Base-by-base conservation (phyloP, 2,797 vertebrate species). In the Agapornis canus region DNA sequence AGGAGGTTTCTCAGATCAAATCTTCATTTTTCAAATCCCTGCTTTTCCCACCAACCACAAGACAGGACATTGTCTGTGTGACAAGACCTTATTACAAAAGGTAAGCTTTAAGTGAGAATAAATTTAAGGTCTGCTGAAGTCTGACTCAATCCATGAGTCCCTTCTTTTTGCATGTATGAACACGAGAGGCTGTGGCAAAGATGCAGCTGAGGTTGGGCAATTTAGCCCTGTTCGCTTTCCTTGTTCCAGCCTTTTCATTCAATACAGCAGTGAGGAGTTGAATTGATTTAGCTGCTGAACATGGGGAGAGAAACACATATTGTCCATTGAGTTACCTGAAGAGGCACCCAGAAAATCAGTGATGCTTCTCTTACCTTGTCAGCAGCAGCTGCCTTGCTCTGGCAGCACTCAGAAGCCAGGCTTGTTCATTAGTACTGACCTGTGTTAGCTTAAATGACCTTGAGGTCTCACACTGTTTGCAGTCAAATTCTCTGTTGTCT, bases 401-500 rank as follows among this genome's bases (percentile, higher is more conserved):
- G 63, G 31, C 0, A 0, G 40, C 42, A 32, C 19, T 61, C 69
- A 56, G 26, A 83, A 90, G 6, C 21, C 32, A 1, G 2, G 29
- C 8, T 18, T 8, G 10, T 57, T 90, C 68, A 69, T 89, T 45
- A 83, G 6, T 19, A 47, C 63, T 66, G 65, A 48, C 42, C 35
- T 40, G 11, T 16, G 21, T 27, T 66, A 54, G n/a, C 80, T 70
- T 71, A 85, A 87, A 91, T 78, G 47, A 70, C 65, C 64, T 65
- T 43, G 35, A 64, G 25, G 17, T 87, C 82, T 90, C 76, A 37
- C 18, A 9, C 56, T 75, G 13, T 43, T 79, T 56, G 57, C 64
- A 87, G 59, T 37, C 79, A 84, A 93, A 88, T 89, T 84, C 59
- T 84, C 43, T 85, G 40, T 65, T 80, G 45, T 47, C 68, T 84